Base-by-base conservation (phyloP, 2,888 invertebrate genomes). In the Rhamnusium bicolor region DNA sequence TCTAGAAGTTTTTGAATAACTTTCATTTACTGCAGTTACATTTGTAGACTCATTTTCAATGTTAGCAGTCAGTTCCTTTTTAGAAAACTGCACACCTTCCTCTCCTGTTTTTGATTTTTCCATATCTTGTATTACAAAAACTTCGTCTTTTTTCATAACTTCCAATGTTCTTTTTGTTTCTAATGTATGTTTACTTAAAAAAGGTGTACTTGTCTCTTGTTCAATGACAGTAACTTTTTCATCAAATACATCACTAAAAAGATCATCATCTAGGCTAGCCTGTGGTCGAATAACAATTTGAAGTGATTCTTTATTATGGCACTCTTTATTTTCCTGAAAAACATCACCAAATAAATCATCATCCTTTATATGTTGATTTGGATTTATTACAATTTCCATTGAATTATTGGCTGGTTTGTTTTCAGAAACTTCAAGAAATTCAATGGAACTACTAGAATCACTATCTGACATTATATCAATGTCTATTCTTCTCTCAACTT, bases 281-380 rank as follows among this genome's bases (percentile, higher is more conserved):
- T 88, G 87, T 21, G 90, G 81, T 82, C 91, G 87, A 19, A 90
- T 84, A 8, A 85, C 82, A 76, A 90, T 88, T 84, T 89, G 85
- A 40, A 89, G 80, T 7, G 29, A 24, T 14, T 72, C 18, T 60
- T 56, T 56, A 6, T 40, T 40, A 12, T 63, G 27, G 32, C 27
- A 56, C 32, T 68, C 69, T 10, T 61, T 49, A 5, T 29, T 32
- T 40, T 46, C 49, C n/a, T 56, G 79, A 85, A 94, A 94, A 72
- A 94, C 86, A 88, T 94, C 94, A n/a, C 92, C 92, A 88, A 95
- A 95, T 71, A 95, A 94, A 82, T 94, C 91, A 82, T 94, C 91
- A 78, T 87, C 86, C 68, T 90, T 79, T 73, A 87, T 84, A 70
- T 91, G 85, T 53, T 88, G 87, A 49, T 74, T 75, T 14, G 90